A percentile compares a stretch with the other conserved stretches of the same genome.
Evolutionary conservation across 2,888 invertebrate genomes (phyloP).

Genomic region (Drosophila ustulata): DNA sequence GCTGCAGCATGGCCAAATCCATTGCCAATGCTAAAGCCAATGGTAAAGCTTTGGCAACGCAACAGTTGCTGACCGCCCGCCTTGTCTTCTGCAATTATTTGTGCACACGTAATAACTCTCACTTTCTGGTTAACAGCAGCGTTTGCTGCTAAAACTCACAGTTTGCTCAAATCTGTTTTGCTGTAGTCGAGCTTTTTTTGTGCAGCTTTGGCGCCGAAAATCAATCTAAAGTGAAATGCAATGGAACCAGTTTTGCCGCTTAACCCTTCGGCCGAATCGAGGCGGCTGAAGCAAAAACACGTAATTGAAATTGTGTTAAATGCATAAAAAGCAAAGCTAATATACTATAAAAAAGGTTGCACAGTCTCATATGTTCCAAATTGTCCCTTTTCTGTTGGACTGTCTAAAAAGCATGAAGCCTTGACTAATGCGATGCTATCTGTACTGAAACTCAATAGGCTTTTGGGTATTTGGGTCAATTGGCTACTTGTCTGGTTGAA

Average conservation of each 20-base stretch:
- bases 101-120: conserved; percentile 75
- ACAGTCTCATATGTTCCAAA: neutral
- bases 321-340: conserved; percentile 42
- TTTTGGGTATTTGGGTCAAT: neutral
- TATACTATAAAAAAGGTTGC: conserved; percentile 24
- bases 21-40: conserved; percentile 7
- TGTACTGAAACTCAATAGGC: conserved; percentile 9
- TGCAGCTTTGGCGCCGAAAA: conserved; percentile 36
- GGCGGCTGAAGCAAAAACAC: conserved; percentile 41
- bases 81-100: conserved; percentile 56
- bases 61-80: conserved; percentile 10
- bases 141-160: conserved; percentile 22
- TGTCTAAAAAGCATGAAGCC: neutral
- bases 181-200: conserved; percentile 58
- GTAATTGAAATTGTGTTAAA: conserved; percentile 57
- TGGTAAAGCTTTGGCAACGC: conserved; percentile 18
- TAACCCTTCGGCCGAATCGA: conserved; percentile 62
- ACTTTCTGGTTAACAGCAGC: conserved; percentile 57
- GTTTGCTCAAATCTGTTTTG: conserved; percentile 37
- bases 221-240: conserved; percentile 68
- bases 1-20: conserved; percentile 24
- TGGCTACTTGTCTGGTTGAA: neutral
- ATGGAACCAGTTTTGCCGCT: conserved; percentile 52
- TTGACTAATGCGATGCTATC: conserved; percentile 1
- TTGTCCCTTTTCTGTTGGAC: neutral